Percentiles rank a stretch among this genome's conserved stretches.
Conservation (phyloP, 2,113 vertebrate genomes). For the Benitochromis conjunctus region DNA sequence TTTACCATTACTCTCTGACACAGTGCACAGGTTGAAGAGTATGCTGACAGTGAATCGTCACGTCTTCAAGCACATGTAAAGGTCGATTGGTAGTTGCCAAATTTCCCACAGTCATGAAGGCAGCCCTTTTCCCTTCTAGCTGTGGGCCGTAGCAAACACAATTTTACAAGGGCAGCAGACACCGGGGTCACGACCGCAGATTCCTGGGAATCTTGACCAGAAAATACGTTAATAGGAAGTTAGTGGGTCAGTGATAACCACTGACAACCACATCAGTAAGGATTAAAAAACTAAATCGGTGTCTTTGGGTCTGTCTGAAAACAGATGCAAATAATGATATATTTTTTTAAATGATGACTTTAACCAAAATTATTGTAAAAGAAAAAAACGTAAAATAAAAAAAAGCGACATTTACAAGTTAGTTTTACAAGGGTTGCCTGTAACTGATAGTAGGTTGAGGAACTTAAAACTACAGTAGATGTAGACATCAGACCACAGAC, state of each 20-base stretch:
- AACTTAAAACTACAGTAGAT: background rate
- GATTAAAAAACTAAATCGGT: background rate
- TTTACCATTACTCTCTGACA: background rate
- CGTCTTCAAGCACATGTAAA: background rate
- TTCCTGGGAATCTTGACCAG: background rate
- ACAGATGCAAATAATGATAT: background rate
- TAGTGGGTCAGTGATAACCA: background rate
- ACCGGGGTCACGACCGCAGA: background rate
- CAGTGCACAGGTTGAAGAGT: background rate
- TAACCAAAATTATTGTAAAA: background rate
- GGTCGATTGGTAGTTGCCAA: background rate
- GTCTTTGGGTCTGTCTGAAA: background rate
- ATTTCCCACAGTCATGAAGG: conserved; percentile 2
- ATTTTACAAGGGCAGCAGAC: conserved; percentile 6
- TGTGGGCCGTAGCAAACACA: background rate
- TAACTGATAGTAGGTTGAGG: background rate
- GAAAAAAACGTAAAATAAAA: background rate
- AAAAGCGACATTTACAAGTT: background rate
- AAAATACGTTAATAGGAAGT: background rate
- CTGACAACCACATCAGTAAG: background rate
- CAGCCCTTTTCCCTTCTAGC: conserved; percentile 15
- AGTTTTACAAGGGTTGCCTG: background rate
- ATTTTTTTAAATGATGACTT: background rate
- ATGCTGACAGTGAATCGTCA: background rate
- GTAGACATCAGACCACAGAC: background rate